These are phyloP conservation scores for Acanthopleura granulata DNA, from an alignment of 2,888 invertebrate species.

Conservation along the genomic window DNA sequence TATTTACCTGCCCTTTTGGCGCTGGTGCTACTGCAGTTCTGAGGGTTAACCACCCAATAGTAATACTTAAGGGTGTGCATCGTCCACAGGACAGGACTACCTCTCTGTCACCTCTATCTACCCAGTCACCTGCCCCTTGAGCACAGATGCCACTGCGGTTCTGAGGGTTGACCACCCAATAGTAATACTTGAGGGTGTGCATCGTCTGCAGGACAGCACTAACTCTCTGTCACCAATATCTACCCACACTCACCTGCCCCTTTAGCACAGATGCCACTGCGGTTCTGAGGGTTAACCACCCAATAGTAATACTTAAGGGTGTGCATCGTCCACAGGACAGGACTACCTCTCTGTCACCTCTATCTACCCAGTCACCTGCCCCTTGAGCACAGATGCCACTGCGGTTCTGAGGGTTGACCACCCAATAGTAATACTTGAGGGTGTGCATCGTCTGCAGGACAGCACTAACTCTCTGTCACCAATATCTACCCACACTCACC, in stretches of 20 bases:
- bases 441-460: conserved; percentile 98
- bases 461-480: conserved; percentile 83
- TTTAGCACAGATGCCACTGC: conserved; percentile 95
- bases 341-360: too few species aligned
- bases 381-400: conserved; percentile 97
- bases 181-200: conserved; percentile 98
- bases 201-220: conserved; percentile 81
- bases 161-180: conserved; percentile 97
- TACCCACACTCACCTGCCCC: conserved; percentile 83
- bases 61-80: conserved; percentile 99
- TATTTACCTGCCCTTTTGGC: conserved; percentile 92
- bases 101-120: too few species aligned
- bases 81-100: conserved; percentile 76
- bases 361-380: conserved; percentile 78
- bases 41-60: conserved; percentile 98
- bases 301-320: conserved; percentile 99
- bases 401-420: conserved; percentile 93
- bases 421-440: conserved; percentile 99
- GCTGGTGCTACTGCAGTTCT: conserved; percentile 92
- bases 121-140: conserved; percentile 90
- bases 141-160: conserved; percentile 95
- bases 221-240: too few species aligned
- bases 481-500: conserved; percentile 76
- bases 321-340: conserved; percentile 95
- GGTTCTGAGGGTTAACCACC: conserved; percentile 95